Percentiles rank a stretch among this genome's conserved stretches.
Conservation (phyloP, 2,113 vertebrate species). For the Elachura formosa region DNA sequence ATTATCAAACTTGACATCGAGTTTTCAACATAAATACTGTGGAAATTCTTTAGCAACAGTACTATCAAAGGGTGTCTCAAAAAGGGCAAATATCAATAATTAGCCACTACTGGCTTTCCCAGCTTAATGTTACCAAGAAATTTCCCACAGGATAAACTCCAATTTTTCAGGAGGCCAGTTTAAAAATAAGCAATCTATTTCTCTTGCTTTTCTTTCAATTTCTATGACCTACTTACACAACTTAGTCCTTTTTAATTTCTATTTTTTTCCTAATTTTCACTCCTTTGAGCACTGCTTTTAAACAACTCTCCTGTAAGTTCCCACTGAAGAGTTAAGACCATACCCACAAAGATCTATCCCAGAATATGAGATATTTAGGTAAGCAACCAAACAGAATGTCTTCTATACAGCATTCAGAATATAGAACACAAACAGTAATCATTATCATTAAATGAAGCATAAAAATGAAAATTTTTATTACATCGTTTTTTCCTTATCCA, state of each 20-base stretch:
- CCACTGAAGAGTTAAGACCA: neutral
- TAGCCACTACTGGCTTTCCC: neutral
- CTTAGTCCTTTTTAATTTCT: neutral
- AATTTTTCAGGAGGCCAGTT: conserved; percentile 35
- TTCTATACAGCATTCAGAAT: neutral
- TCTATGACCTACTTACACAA: conserved; percentile 32
- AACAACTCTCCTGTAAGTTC: neutral
- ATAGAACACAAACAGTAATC: neutral
- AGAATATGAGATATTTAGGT: neutral
- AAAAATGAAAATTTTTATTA: neutral
- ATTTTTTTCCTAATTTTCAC: neutral
- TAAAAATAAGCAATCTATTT: conserved; percentile 43
- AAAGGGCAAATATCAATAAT: neutral
- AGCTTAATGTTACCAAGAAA: neutral
- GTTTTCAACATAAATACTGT: neutral
- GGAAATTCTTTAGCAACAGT: neutral
- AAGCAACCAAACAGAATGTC: neutral
- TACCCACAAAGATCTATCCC: neutral
- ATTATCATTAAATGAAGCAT: neutral
- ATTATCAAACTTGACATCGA: neutral
- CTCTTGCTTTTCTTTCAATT: neutral
- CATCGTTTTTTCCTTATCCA: neutral
- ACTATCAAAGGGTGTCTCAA: neutral
- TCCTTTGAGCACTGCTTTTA: neutral
- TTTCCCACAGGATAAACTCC: conserved; percentile 33